Evolutionary conservation across 1,140 invertebrate genomes (phyloP), one percentile per base, ranked within the genome.

Genomic region (Plodia interpunctella): DNA sequence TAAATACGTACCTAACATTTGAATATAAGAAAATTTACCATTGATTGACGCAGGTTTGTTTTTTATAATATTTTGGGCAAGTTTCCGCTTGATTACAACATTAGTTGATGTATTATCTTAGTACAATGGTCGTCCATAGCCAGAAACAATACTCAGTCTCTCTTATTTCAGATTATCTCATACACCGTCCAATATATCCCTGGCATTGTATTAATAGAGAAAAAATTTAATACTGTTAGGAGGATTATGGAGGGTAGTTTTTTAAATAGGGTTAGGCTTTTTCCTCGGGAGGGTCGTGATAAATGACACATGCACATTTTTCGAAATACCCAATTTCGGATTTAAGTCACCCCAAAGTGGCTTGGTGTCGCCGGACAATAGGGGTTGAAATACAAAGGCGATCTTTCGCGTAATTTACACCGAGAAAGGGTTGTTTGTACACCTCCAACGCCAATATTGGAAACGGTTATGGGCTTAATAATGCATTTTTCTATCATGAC

Each of bases 241-340:
- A 68, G 85, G 86, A 87, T 88, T 88, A 88, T 73, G 63, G 66
- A 59, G 69, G 80, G 79, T 79, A 79, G 75, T 87, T 89, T 85
- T 88, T 89, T 87, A 85, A 89, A 89, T 82, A 87, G 82, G 84
- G 83, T 83, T 86, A 86, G 73, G 51, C 52, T 84, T 82, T 84
- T 83, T 80, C 70, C 71, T 68, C 68, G 66, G 62, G 74, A 78
- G 83, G 86, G 76, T 81, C 66, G 85, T 90, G 87, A 90, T 90
- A 90, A 90, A 90, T 90, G 89, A 90, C 88, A 90, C 88, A 89
- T 90, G 89, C 86, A 87, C 86, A 87, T 90, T 89, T 85, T 80
- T 86, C 84, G 83, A 90, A 90, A 90, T 90, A 90, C 89, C 89
- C 89, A 90, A 90, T 90, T 90, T 90, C 80, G 89, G 89, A 90